Evolutionary conservation across 2,888 invertebrate genomes (phyloP), one percentile per base, ranked within the genome.

Genomic region (Apamea epomidion): DNA sequence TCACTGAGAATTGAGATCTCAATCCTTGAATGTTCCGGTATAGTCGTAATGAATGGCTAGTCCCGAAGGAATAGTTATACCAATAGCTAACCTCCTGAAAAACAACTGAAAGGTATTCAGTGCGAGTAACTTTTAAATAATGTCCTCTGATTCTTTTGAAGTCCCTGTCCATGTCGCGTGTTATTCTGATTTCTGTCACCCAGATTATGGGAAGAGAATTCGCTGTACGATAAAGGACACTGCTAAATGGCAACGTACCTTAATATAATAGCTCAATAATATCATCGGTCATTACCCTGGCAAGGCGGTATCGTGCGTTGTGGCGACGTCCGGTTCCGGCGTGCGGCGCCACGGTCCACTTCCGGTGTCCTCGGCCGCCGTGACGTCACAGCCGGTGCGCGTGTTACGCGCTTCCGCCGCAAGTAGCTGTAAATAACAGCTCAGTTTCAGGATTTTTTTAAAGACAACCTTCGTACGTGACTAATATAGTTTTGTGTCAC

Each of bases 331-430:
- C 95, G 95, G 92, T 95, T 96, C 95, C 96, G 96, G 94, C 92
- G 88, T 90, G 93, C 92, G 95, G 94, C 94, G 94, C 95, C 95
- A 93, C 93, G 91, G 92, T 90, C 91, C 92, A 90, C 94, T 94
- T 96, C 96, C 96, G 95, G 94, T 94, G 95, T 94, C 95, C 93
- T 90, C 89, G 90, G 92, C 89, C 90, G 80, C 81, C 90, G 92
- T 96, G 95, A 96, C 95, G 96, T 96, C 95, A 95, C 93, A 85
- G 90, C 93, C 93, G 92, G 92, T 92, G 92, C 87, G 92, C 94
- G 94, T 94, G 94, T 94, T 95, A 96, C 96, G 96, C 94, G 94
- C 94, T 95, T 96, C 96, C 96, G 95, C 90, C 89, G 88, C 86
- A 87, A 88, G 79, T 86, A 81, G 85, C 92, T 92, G 92, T 87